Evolutionary conservation across 2,113 vertebrate genomes (phyloP).

Genomic region (Gallinago undulata): DNA sequence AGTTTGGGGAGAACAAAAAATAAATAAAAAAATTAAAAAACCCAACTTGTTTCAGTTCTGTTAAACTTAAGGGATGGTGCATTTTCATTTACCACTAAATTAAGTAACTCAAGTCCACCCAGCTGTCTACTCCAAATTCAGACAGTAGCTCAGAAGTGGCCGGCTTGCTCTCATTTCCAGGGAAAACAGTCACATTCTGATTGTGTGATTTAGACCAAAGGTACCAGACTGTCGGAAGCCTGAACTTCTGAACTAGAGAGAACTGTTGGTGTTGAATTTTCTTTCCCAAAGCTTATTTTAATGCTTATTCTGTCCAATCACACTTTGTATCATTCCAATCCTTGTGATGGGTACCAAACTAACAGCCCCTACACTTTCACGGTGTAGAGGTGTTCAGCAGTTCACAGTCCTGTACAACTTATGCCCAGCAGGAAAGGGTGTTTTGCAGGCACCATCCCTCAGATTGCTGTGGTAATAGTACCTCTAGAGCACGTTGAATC

Average conservation of each 20-base stretch:
- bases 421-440: background rate
- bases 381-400: background rate
- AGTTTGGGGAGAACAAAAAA: background rate
- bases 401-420: background rate
- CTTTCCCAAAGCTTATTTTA: background rate
- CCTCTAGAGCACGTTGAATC: background rate
- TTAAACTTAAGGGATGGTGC: background rate
- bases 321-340: background rate
- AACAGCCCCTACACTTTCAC: background rate
- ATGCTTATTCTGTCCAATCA: background rate
- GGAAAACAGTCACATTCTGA: background rate
- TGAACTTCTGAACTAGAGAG: background rate
- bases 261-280: background rate
- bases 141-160: background rate
- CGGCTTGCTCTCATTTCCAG: background rate
- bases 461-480: background rate
- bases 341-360: background rate
- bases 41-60: conserved; percentile 26
- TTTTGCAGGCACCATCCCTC: background rate
- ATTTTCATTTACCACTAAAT: background rate
- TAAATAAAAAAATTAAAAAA: background rate
- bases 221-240: background rate
- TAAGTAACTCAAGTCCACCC: background rate
- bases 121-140: background rate
- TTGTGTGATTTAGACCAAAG: background rate